These are phyloP conservation scores for Hirundo rustica DNA, from an alignment of 2,797 vertebrate genomes.

Conservation along the genomic window DNA sequence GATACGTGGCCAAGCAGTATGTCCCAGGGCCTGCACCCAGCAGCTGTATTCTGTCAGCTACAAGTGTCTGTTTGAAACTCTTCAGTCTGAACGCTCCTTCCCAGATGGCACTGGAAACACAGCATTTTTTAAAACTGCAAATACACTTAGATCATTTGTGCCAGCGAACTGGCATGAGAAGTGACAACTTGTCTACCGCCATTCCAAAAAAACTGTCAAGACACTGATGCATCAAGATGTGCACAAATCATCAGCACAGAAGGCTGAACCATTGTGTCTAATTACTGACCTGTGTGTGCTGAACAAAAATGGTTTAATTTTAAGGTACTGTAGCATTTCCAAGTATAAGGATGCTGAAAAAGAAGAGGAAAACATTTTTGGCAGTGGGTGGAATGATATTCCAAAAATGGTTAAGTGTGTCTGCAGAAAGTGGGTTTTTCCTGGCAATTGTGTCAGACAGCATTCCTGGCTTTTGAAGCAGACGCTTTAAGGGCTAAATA, in stretches of 20 bases:
- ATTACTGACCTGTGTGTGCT: background rate
- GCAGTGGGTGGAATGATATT: background rate
- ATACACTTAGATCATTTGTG: background rate
- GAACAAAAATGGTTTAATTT: background rate
- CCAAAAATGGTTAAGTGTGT: background rate
- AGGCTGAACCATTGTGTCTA: background rate
- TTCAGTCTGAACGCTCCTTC: background rate
- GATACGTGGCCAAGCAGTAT: background rate
- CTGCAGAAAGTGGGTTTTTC: background rate
- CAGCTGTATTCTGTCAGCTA: background rate
- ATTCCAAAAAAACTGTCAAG: background rate
- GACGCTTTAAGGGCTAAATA: background rate
- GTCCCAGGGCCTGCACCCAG: background rate
- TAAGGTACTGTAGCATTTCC: background rate
- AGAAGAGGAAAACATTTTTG: background rate
- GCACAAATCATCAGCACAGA: background rate
- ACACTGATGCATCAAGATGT: background rate
- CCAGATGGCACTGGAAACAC: background rate
- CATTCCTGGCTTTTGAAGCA: background rate
- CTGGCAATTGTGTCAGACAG: background rate
- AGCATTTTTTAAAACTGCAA: background rate
- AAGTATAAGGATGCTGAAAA: background rate
- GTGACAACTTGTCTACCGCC: background rate
- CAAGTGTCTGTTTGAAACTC: background rate
- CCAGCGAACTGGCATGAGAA: background rate